Conservation (phyloP, 2,888 invertebrate species). For the Megastigmus dorsalis region DNA sequence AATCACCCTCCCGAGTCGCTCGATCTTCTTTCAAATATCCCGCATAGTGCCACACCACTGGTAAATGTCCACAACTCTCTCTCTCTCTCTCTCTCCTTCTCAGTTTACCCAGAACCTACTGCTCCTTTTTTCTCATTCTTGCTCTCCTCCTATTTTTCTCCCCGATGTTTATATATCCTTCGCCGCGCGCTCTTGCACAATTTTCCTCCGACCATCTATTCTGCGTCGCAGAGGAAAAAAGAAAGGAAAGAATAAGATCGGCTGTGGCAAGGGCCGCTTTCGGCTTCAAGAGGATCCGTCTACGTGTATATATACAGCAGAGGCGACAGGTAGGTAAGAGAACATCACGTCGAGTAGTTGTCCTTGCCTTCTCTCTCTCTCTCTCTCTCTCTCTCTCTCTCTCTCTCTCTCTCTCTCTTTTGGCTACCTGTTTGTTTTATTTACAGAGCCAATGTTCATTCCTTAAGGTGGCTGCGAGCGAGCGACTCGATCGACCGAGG, state of each 20-base stretch:
- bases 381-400: too few relatives aligned
- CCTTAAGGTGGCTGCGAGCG: neutral
- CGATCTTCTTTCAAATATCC: constrained; percentile 32
- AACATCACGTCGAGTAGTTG: neutral
- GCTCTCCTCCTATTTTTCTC: constrained; percentile 19
- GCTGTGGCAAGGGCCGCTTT: neutral
- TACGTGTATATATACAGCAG: neutral
- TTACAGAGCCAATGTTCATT: constrained; percentile 34
- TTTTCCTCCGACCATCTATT: neutral
- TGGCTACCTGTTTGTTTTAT: constrained; percentile 40
- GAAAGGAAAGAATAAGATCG: neutral
- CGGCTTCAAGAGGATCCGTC: constrained; percentile 12
- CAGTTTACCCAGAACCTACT: constrained; percentile 19
- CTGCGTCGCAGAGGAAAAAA: neutral
- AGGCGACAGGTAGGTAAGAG: neutral
- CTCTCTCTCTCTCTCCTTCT: constrained; percentile 2
- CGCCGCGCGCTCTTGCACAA: constrained; percentile 5
- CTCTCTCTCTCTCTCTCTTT: neutral
- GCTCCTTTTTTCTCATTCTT: constrained; percentile 26
- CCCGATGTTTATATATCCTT: constrained; percentile 33
- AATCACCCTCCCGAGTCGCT: constrained; percentile 48
- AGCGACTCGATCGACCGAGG: constrained; percentile 1
- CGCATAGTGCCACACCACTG: neutral
- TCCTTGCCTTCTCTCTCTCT: too few relatives aligned
- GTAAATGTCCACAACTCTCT: too few relatives aligned